phyloP scores from a whole-genome alignment of 2,113 vertebrate species.

The Chloebia gouldiae region DNA sequence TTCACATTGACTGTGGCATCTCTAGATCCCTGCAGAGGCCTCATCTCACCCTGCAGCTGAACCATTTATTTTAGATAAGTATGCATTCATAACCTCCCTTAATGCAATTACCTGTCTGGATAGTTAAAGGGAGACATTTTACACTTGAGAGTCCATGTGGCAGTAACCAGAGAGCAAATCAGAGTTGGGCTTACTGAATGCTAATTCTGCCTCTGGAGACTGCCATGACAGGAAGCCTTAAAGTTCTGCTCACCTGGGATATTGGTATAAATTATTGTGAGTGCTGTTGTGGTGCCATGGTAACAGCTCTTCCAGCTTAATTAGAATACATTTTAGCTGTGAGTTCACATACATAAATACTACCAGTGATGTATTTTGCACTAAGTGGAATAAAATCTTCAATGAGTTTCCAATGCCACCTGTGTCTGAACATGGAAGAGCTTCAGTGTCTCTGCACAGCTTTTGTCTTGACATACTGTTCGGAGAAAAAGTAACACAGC shows the following conservation, averaged over 20 bases:
- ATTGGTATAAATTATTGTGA: neutral
- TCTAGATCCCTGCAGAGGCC: neutral
- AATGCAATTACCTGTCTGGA: neutral
- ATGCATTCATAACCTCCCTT: neutral
- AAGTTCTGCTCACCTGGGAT: neutral
- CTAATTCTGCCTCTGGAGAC: neutral
- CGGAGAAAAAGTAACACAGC: neutral
- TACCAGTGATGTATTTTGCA: neutral
- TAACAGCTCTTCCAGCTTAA: neutral
- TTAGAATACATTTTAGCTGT: neutral
- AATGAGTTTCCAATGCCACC: neutral
- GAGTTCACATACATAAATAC: neutral
- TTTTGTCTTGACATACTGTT: neutral
- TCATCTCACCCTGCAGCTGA: neutral
- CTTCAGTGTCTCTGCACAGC: neutral
- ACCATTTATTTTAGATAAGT: neutral
- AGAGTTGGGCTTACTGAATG: neutral
- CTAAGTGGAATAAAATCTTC: neutral
- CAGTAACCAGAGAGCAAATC: neutral
- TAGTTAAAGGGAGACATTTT: neutral
- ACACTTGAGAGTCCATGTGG: neutral
- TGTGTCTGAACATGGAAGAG: neutral
- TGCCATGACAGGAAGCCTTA: neutral
- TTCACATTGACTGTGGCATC: fast-evolving
- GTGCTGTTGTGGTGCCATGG: neutral